A percentile compares a stretch with the other conserved stretches of the same genome.
These are phyloP conservation scores for Cyprinus carpio DNA, from an alignment of 2,113 vertebrate genomes.

Conservation along the genomic window DNA sequence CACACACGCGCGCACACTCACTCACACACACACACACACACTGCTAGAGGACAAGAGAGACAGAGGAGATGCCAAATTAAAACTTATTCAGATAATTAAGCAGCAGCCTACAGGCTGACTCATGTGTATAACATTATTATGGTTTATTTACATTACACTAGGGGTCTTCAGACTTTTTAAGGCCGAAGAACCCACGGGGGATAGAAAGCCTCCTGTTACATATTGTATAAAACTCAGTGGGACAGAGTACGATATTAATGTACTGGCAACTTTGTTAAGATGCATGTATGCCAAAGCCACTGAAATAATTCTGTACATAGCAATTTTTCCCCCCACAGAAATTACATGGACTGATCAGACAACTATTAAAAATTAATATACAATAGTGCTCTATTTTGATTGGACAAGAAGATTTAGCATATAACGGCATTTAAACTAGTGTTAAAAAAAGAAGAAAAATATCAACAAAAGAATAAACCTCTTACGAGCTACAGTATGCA, in stretches of 20 bases:
- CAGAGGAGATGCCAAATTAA: background rate
- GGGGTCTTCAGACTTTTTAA: background rate
- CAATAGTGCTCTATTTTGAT: background rate
- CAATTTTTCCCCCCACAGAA: background rate
- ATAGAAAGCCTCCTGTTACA: background rate
- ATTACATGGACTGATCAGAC: background rate
- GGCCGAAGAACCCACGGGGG: background rate
- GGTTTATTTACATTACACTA: background rate
- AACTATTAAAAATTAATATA: background rate
- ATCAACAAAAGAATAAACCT: too few species aligned
- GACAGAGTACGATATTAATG: background rate
- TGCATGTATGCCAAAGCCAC: too few species aligned
- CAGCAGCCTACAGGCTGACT: background rate
- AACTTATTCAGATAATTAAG: background rate
- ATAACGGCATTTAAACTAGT: too few species aligned
- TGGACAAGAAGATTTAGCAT: too few species aligned
- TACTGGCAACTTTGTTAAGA: background rate
- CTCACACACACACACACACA: background rate
- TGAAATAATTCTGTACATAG: too few species aligned
- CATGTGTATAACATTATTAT: background rate
- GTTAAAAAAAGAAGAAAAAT: too few species aligned
- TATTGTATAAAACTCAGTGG: background rate
- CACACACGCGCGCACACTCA: constrained; percentile 52
- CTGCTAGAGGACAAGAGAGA: constrained; percentile 8
- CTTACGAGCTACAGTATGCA: too few species aligned